Base-by-base conservation (phyloP, 2,888 invertebrate genomes). In the Pseudolycoriella hygida region DNA sequence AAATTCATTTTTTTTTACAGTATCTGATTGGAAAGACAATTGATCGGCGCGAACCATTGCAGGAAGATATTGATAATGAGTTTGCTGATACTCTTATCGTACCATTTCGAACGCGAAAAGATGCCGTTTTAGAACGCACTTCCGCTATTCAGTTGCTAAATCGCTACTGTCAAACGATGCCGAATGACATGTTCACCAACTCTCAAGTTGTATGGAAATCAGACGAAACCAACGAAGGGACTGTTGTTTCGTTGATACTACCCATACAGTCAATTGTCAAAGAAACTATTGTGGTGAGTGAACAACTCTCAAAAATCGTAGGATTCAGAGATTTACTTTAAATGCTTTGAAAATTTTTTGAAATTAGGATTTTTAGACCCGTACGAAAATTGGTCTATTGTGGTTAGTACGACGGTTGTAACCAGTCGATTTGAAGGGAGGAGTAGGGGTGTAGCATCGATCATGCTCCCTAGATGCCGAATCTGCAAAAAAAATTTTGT, bases 251-350 rank as follows among this genome's bases (percentile, higher is more conserved):
- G 6, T 60, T 93, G 1, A 61, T 72, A 45, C 62, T 94, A 56
- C 98, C 97, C 0, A 70, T 80, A 3, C 74, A 80, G 50, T 86
- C 87, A 12, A 78, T 82, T 0, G 55, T 90, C 39, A 79, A 77
- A 53, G 73, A 79, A 8, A 62, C 70, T 1, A 73, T 92, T 40
- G 54, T 66, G 66, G 88, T 88, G 67, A 59, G 63, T 56, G 25
- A 8, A 25, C 8, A n/a, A n/a, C n/a, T n/a, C n/a, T n/a, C n/a
- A n/a, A n/a, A n/a, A n/a, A n/a, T n/a, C n/a, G n/a, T n/a, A n/a
- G n/a, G n/a, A n/a, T n/a, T n/a, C n/a, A n/a, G n/a, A n/a, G n/a
- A n/a, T n/a, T n/a, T n/a, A n/a, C n/a, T n/a, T n/a, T n/a, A n/a
- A n/a, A n/a, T n/a, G n/a, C n/a, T n/a, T n/a, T n/a, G n/a, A n/a